These are phyloP conservation scores for Lissonota sp. DNA, from an alignment of 2,888 invertebrate species.

Conservation along the genomic window DNA sequence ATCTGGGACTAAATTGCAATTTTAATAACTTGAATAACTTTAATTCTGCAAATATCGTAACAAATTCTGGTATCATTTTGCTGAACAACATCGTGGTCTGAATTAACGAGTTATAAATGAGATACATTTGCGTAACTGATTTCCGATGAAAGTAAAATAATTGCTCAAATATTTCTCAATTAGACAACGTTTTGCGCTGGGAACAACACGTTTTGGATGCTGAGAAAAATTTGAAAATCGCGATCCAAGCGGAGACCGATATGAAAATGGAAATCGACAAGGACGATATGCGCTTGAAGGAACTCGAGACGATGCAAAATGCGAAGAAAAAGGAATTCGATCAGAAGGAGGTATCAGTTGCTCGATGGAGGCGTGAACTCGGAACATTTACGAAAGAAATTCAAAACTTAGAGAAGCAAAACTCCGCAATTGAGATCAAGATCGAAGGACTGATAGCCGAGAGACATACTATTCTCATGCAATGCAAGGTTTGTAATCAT, in stretches of 20 bases:
- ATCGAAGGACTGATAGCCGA: conserved; percentile 96
- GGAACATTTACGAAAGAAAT: conserved; percentile 95
- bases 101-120: too few species aligned
- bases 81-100: too few species aligned
- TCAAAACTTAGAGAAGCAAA: conserved; percentile 93
- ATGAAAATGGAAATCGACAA: conserved; percentile 93
- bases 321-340: conserved; percentile 92
- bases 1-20: too few species aligned
- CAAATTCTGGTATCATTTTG: too few species aligned
- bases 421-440: conserved; percentile 92
- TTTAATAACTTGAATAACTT: too few species aligned
- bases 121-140: too few species aligned
- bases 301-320: conserved; percentile 91
- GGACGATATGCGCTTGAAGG: conserved; percentile 93
- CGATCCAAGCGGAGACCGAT: conserved; percentile 90
- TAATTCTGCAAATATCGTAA: too few species aligned
- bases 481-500: conserved; percentile 91
- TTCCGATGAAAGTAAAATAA: too few species aligned
- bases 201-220: conserved; percentile 96
- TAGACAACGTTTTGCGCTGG: conserved; percentile 97
- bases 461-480: conserved; percentile 95
- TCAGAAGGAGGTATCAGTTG: conserved; percentile 93
- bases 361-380: conserved; percentile 92
- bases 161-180: not conserved
- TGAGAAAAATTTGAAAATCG: conserved; percentile 93